Conservation (phyloP, 2,797 vertebrate species). For the Diplodus sargus region DNA sequence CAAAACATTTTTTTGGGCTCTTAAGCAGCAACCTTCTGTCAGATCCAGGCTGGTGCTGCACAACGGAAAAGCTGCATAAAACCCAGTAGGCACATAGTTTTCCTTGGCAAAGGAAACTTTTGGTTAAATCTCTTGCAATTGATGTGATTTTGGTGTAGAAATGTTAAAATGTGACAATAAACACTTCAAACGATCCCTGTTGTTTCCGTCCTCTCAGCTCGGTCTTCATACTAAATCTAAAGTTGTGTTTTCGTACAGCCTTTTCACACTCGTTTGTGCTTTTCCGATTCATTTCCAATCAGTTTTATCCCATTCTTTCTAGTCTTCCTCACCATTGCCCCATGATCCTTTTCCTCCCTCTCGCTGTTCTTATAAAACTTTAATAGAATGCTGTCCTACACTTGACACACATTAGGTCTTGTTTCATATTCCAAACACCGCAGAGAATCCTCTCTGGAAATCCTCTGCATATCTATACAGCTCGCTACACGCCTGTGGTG, state of each 20-base stretch:
- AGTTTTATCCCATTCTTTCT: background rate
- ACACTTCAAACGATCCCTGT: too few species aligned
- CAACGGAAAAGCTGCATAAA: too few species aligned
- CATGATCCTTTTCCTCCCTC: background rate
- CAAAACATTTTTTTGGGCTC: background rate
- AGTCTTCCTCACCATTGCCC: too few species aligned
- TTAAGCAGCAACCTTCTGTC: background rate
- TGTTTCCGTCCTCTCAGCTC: background rate
- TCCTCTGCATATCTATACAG: background rate
- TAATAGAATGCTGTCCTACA: conserved; percentile 3
- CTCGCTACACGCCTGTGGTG: background rate
- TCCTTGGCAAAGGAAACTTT: too few species aligned
- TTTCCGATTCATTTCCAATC: background rate
- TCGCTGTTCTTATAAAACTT: conserved; percentile 23
- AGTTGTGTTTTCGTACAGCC: background rate
- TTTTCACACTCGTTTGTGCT: background rate
- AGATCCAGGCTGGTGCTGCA: too few species aligned
- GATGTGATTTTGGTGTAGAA: too few species aligned
- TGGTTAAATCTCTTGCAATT: too few species aligned
- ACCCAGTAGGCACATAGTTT: too few species aligned
- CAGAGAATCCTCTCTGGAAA: conserved; percentile 6
- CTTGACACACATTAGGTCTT: conserved; percentile 18
- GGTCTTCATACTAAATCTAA: background rate
- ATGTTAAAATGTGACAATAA: too few species aligned
- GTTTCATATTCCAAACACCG: background rate